Percentiles rank a stretch among this genome's conserved stretches.
Conservation (phyloP, 1,140 invertebrate genomes). For the Drosophila albomicans region DNA sequence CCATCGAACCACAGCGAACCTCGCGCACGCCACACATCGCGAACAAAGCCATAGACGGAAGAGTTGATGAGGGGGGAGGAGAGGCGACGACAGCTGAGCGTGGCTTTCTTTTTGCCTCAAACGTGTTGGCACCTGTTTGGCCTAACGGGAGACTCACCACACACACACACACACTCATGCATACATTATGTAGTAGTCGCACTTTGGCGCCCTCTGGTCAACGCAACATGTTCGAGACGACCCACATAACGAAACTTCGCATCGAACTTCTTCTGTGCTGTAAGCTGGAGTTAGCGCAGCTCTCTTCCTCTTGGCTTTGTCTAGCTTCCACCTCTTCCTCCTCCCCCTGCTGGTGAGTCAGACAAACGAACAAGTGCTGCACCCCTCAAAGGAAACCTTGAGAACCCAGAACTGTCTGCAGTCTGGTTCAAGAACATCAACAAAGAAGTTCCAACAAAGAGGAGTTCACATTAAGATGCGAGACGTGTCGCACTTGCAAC, state of each 20-base stretch:
- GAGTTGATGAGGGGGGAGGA: background rate
- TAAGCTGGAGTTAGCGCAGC: constrained; percentile 3
- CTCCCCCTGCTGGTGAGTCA: constrained; percentile 29
- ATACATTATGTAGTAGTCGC: background rate
- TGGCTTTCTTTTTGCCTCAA: constrained; percentile 73
- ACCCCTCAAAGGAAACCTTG: constrained; percentile 38
- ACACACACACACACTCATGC: background rate
- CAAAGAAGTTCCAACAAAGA: constrained; percentile 18
- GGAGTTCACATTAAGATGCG: background rate
- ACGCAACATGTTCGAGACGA: constrained; percentile 37
- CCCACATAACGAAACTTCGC: constrained; percentile 36
- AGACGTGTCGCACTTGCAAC: constrained; percentile 16
- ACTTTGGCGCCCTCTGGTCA: constrained; percentile 24
- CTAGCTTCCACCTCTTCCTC: background rate
- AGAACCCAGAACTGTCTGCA: constrained; percentile 12
- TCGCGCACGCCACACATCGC: background rate
- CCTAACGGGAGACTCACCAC: constrained; percentile 31
- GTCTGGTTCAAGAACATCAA: constrained; percentile 20
- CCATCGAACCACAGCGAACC: constrained; percentile 20
- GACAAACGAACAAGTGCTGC: background rate
- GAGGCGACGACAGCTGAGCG: constrained; percentile 26
- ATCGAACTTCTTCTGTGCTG: constrained; percentile 23
- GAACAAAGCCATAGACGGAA: constrained; percentile 5
- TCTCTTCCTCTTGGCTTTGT: background rate
- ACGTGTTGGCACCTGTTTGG: constrained; percentile 66